These are phyloP conservation scores for Amiota mariae DNA, from an alignment of 2,888 invertebrate species.

Conservation along the genomic window DNA sequence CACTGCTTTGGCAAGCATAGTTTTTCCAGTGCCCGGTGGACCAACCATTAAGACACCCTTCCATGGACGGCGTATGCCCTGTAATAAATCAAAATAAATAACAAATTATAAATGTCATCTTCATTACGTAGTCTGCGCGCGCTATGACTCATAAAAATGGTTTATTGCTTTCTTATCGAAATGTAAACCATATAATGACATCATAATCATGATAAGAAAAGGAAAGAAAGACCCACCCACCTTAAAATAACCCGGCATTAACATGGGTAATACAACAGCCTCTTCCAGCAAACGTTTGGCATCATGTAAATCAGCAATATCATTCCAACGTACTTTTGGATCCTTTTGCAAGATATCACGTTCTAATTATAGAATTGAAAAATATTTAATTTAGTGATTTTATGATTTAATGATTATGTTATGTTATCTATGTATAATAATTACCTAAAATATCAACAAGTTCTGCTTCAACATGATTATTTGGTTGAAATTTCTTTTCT, in stretches of 20 bases:
- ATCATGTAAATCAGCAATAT: conserved; percentile 91
- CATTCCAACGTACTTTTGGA: conserved; percentile 96
- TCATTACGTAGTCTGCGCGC: neutral
- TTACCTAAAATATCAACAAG: conserved; percentile 91
- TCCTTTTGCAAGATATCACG: conserved; percentile 97
- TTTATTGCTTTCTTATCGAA: neutral
- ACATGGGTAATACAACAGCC: conserved; percentile 96
- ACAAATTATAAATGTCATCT: conserved; percentile 1
- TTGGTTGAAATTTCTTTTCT: conserved; percentile 89
- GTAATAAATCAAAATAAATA: conserved; percentile 41
- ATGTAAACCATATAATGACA: neutral
- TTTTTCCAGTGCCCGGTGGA: conserved; percentile 92
- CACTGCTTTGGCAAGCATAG: conserved; percentile 97
- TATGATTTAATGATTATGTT: neutral
- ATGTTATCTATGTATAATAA: conserved; percentile 19
- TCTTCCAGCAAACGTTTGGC: conserved; percentile 94
- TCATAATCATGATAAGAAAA: neutral
- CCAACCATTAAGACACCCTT: conserved; percentile 96
- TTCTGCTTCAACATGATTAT: conserved; percentile 87
- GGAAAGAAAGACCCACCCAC: conserved; percentile 74
- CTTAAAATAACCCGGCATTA: conserved; percentile 99
- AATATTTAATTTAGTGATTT: neutral
- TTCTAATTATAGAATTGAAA: conserved; percentile 76
- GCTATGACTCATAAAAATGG: conserved; percentile 29
- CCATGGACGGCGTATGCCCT: conserved; percentile 96